Evolutionary conservation across 2,797 vertebrate genomes (phyloP).

Genomic region (Cuniculus paca): DNA sequence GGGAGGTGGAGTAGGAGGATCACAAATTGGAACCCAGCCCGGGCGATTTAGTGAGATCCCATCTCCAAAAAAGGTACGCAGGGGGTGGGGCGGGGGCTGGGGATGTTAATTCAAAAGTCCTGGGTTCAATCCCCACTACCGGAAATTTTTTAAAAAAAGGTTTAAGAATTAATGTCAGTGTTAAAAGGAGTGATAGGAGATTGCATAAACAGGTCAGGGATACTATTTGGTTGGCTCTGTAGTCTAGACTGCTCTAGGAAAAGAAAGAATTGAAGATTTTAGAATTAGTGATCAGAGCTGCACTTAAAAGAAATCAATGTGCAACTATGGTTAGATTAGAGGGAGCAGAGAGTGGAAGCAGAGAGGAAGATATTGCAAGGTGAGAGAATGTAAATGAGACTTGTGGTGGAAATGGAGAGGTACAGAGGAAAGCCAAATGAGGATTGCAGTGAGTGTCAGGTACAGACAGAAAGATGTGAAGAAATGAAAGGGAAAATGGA

Average conservation of each 20-base stretch:
- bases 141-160: background rate
- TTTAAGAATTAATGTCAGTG: background rate
- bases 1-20: background rate
- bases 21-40: background rate
- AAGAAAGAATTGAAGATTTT: slow-evolving; percentile 23
- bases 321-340: background rate
- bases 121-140: background rate
- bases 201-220: background rate
- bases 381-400: background rate
- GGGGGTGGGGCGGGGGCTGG: background rate
- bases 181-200: background rate
- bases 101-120: background rate
- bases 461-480: background rate
- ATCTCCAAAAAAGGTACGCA: background rate
- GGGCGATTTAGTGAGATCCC: background rate
- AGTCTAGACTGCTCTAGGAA: background rate
- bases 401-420: background rate
- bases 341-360: background rate
- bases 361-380: background rate
- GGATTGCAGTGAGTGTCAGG: background rate
- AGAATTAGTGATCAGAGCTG: background rate
- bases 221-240: background rate
- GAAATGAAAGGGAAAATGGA: slow-evolving; percentile 27
- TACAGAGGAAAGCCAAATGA: background rate
- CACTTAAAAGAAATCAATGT: slow-evolving; percentile 43